Percentiles rank a stretch among this genome's conserved stretches.
Evolutionary conservation across 2,797 vertebrate genomes (phyloP).

Genomic region (Kryptolebias ocellatus): DNA sequence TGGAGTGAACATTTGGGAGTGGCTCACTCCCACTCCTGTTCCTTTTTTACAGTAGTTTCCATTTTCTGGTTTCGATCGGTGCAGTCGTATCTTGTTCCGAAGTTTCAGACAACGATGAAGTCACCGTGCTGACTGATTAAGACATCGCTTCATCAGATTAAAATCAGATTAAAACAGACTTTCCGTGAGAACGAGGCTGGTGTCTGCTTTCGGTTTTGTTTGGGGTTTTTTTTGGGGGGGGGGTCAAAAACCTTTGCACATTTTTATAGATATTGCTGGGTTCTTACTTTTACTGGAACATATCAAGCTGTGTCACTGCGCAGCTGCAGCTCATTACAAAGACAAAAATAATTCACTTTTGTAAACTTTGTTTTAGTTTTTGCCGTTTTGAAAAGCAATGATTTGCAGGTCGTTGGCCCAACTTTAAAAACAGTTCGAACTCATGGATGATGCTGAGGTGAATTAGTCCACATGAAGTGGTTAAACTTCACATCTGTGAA

Average conservation of each 20-base stretch:
- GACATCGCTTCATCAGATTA: slow-evolving; percentile 1
- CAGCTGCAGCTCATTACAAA: too few relatives aligned
- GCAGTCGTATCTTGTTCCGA: slow-evolving; percentile 13
- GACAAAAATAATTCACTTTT: not conserved
- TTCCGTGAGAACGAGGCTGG: not conserved
- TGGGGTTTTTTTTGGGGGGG: not conserved
- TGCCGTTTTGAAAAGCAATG: too few relatives aligned
- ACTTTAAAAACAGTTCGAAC: too few relatives aligned
- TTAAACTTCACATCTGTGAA: too few relatives aligned
- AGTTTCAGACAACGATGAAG: slow-evolving; percentile 26
- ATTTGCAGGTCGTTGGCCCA: too few relatives aligned
- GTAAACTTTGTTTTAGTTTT: too few relatives aligned
- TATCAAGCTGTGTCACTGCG: too few relatives aligned
- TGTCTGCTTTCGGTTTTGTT: not conserved
- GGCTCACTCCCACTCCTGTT: slow-evolving; percentile 14
- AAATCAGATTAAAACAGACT: not conserved
- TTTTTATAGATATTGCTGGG: too few relatives aligned
- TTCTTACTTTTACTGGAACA: too few relatives aligned
- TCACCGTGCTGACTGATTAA: slow-evolving; percentile 1
- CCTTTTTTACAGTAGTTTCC: slow-evolving; percentile 38
- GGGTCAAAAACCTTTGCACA: not conserved
- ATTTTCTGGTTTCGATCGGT: slow-evolving; percentile 22
- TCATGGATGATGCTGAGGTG: too few relatives aligned
- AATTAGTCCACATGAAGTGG: too few relatives aligned
- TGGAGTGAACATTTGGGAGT: slow-evolving; percentile 35